Base-by-base conservation (phyloP, 2,797 vertebrate species). In the Chromobotia macracanthus region DNA sequence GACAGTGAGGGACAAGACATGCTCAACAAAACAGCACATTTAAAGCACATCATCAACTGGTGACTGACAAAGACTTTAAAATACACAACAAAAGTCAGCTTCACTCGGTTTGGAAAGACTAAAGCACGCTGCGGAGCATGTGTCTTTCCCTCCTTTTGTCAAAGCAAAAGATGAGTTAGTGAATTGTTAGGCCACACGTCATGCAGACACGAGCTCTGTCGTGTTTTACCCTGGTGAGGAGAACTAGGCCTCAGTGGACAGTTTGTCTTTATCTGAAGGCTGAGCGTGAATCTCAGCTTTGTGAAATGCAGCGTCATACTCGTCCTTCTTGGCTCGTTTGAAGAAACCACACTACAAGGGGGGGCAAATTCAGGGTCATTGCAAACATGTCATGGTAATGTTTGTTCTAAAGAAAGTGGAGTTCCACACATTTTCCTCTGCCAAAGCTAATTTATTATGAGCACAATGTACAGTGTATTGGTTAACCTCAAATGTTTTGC, bases 211-310 rank as follows among this genome's bases (percentile, higher is more conserved):
- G 83, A 89, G 88, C 90, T 92, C 90, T 80, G 84, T 87, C 91
- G 79, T 69, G 82, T 80, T 90, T 97, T 98, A 97, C 96, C 97
- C 95, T 93, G 91, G 90, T 55, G 93, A 93, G 92, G 90, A 93
- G 91, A 92, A 91, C 91, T 98, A 98, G 87, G 96, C 96, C 94
- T 99, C 97, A 90, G 96, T 94, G 92, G 95, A 95, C 92, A 96
- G 95, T 92, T 96, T 96, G 89, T 99, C 96, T 96, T 96, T 98
- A 95, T 98, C 96, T 95, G 97, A 98, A 3, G 97, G 96, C 95
- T 99, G 96, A 95, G 96, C 91, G 92, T 97, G 96, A 96, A 98
- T 97, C 94, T 99, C 95, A 95, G 97, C 97, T 95, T 97, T 98
- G 92, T 98, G 97, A 95, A 96, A 97, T 70, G 96, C 94, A 86